Base-by-base conservation (phyloP, 2,113 vertebrate genomes). In the Ceyx cyanopectus region DNA sequence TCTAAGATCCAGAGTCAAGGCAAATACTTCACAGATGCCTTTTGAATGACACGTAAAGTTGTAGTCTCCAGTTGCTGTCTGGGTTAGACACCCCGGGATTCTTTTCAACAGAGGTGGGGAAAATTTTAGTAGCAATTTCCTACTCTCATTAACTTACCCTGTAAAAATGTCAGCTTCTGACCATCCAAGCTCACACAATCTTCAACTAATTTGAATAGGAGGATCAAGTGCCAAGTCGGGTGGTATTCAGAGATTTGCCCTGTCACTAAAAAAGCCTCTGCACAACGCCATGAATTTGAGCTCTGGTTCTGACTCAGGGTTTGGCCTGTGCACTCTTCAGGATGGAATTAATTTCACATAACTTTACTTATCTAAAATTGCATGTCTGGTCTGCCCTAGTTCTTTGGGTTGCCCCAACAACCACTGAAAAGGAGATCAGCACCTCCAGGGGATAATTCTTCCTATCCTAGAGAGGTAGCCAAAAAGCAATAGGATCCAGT, bases 21-120 rank as follows among this genome's bases (percentile, higher is more conserved):
- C 95, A 94, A 95, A 96, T 94, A 95, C 65, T 94, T 95, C 72
- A 1, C 68, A 95, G 94, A 94, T 95, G 94, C 93, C 93, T 94
- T 96, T 83, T 90, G 95, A 89, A 95, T 96, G 94, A 96, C 92
- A 95, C 14, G 48, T 60, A 89, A 67, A 91, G 91, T 16, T 82
- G 91, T 30, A 93, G 96, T 95, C 95, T 96, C 78, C 91, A 94
- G 89, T 95, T 95, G 89, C 90, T 76, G 90, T 95, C 90, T 96
- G 96, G 92, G 72, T 95, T 93, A 92, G 93, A 87, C 87, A 90
- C 86, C 81, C 93, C 24, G 10, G 92, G 94, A 89, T 93, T 95
- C 92, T 92, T 96, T 93, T 93, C 90, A 91, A 93, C 93, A 94
- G 88, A 94, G 95, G 90, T 80, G 45, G 89, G 75, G 89, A 93